A percentile compares a stretch with the other conserved stretches of the same genome.
Conservation (phyloP, 1,140 invertebrate genomes). For the Mylabris phalerata region DNA sequence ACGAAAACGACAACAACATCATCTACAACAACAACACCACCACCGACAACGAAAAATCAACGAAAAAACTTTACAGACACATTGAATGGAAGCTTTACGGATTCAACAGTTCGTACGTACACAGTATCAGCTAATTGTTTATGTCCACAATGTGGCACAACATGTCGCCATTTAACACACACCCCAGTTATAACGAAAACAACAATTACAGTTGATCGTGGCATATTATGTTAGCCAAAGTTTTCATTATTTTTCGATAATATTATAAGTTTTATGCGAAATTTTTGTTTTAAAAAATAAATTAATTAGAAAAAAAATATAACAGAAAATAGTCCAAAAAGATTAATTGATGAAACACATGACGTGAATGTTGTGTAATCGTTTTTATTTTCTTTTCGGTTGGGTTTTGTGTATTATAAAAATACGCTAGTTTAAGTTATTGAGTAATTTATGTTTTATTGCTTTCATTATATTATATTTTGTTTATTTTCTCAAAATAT, state of each 20-base stretch:
- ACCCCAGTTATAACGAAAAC: slow-evolving; percentile 36
- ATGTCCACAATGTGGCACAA: slow-evolving; percentile 40
- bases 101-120: slow-evolving; percentile 34
- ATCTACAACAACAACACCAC: not conserved
- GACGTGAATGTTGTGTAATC: not conserved
- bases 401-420: slow-evolving; percentile 9
- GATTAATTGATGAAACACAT: not conserved
- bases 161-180: slow-evolving; percentile 39
- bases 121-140: slow-evolving; percentile 37
- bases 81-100: slow-evolving; percentile 30
- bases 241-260: slow-evolving; percentile 1
- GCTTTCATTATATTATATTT: slow-evolving; percentile 18
- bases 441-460: slow-evolving; percentile 22
- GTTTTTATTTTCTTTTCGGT: not conserved
- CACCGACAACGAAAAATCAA: slow-evolving; percentile 8
- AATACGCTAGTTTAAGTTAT: slow-evolving; percentile 16
- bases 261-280: not conserved
- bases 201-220: slow-evolving; percentile 40
- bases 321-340: not conserved
- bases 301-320: not conserved
- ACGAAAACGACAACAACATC: slow-evolving; percentile 3
- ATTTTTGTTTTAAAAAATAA: not conserved
- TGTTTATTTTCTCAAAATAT: slow-evolving; percentile 19
- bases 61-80: slow-evolving; percentile 33
- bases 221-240: slow-evolving; percentile 40